phyloP scores from a whole-genome alignment of 2,113 vertebrate genomes.

The Cebidichthys violaceus region DNA sequence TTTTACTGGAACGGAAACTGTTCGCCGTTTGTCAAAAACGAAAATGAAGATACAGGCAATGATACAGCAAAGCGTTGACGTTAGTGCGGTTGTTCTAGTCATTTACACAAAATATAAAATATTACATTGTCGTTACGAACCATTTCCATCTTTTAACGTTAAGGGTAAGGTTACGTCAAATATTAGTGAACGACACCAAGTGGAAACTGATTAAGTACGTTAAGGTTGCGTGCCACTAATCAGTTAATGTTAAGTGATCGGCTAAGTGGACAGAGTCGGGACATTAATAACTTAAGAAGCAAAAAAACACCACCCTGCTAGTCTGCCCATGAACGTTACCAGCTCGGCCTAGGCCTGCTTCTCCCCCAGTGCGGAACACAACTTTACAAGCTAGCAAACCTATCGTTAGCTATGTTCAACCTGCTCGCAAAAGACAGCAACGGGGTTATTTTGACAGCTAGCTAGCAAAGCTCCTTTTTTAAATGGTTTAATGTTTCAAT shows the following conservation, averaged over 20 bases:
- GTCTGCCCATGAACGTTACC: constrained; percentile 39
- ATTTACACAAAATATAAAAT: not conserved
- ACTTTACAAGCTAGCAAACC: constrained; percentile 71
- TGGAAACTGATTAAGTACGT: constrained; percentile 4
- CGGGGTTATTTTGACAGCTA: constrained; percentile 32
- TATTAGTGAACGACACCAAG: not conserved
- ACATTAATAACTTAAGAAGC: constrained; percentile 73
- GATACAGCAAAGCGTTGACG: constrained; percentile 65
- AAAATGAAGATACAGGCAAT: constrained; percentile 64
- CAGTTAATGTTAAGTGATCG: constrained; percentile 54
- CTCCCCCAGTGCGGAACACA: constrained; percentile 68
- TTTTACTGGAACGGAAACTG: not conserved
- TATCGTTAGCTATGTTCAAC: constrained; percentile 35
- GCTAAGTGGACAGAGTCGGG: constrained; percentile 33
- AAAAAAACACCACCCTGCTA: constrained; percentile 57
- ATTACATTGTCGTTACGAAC: not conserved
- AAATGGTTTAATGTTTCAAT: rapidly evolving
- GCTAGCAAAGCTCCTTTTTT: not conserved
- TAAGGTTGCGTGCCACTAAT: constrained; percentile 47
- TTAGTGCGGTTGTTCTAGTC: not conserved
- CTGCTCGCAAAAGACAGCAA: constrained; percentile 32
- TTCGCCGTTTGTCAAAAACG: not conserved
- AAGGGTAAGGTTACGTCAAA: not conserved
- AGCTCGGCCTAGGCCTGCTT: constrained; percentile 65
- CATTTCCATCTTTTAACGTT: not conserved